Percentiles rank a stretch among this genome's conserved stretches.
phyloP scores from a whole-genome alignment of 2,888 invertebrate species.

The Micoletzkya japonica region DNA sequence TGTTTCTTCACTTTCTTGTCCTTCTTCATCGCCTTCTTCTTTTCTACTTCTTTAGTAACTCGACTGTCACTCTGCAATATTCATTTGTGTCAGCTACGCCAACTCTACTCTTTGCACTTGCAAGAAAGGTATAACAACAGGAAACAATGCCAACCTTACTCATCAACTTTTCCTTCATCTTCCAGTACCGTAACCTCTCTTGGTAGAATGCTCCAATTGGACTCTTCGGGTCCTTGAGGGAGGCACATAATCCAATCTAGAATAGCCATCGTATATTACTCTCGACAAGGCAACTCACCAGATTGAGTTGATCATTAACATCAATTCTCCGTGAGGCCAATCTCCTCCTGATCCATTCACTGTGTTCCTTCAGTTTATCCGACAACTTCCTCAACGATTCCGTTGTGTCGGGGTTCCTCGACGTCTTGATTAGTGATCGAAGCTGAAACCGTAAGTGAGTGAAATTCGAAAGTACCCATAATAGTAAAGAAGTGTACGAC shows the following conservation, averaged over 20 bases:
- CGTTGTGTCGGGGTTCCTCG: slow-evolving; percentile 14
- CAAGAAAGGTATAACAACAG: neutral
- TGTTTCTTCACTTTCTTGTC: slow-evolving; percentile 7
- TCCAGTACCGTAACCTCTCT: slow-evolving; percentile 49
- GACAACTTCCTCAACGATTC: slow-evolving; percentile 14
- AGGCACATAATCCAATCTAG: slow-evolving; percentile 41
- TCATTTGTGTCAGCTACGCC: neutral
- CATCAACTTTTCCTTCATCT: slow-evolving; percentile 37
- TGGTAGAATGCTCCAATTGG: slow-evolving; percentile 45
- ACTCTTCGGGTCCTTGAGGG: slow-evolving; percentile 41
- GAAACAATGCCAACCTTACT: neutral
- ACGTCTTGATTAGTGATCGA: slow-evolving; percentile 22
- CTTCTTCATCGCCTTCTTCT: slow-evolving; percentile 7
- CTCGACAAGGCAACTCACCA: slow-evolving; percentile 7
- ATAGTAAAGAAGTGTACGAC: neutral
- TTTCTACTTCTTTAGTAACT: neutral
- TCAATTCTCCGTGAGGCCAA: slow-evolving; percentile 14
- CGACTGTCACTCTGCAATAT: neutral
- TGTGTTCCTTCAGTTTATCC: slow-evolving; percentile 27
- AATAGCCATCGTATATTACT: slow-evolving; percentile 3
- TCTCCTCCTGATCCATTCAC: slow-evolving; percentile 18
- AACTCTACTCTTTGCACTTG: neutral
- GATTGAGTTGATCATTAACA: slow-evolving; percentile 22
- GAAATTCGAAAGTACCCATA: too few species aligned
- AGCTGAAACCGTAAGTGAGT: slow-evolving; percentile 22